These are phyloP conservation scores for Troides oblongomaculatus DNA, from an alignment of 2,888 invertebrate genomes.

Conservation along the genomic window DNA sequence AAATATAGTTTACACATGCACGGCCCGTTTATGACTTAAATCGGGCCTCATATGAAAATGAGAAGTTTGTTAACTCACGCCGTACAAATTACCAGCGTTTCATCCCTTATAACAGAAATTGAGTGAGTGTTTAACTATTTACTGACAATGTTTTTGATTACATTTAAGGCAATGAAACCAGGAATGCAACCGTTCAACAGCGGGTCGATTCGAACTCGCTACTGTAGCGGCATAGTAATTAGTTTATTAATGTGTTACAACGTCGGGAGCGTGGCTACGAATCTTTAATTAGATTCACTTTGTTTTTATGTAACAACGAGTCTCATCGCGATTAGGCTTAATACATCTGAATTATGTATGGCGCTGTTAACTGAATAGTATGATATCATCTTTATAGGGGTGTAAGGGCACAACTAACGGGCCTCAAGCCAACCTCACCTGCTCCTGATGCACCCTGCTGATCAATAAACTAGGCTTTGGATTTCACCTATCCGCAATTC, in stretches of 20 bases:
- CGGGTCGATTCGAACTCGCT: constrained; percentile 18
- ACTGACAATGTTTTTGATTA: constrained; percentile 10
- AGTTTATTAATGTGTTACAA: constrained; percentile 27
- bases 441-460: too few relatives aligned
- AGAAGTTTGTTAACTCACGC: not conserved
- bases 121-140: constrained; percentile 3
- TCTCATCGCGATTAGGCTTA: constrained; percentile 11
- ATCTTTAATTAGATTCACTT: constrained; percentile 22
- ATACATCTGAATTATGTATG: constrained; percentile 20
- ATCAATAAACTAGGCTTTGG: too few relatives aligned
- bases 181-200: constrained; percentile 23
- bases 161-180: constrained; percentile 5
- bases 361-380: not conserved
- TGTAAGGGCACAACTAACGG: too few relatives aligned
- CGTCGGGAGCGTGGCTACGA: constrained; percentile 13
- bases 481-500: too few relatives aligned
- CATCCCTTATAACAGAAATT: constrained; percentile 10
- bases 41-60: not conserved
- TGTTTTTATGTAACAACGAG: constrained; percentile 14
- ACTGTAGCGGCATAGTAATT: constrained; percentile 26
- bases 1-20: constrained; percentile 1
- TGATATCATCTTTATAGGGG: not conserved
- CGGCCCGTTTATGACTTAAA: constrained; percentile 1
- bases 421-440: too few relatives aligned
- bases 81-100: not conserved